A percentile compares a stretch with the other conserved stretches of the same genome.
Conservation (phyloP, 2,888 invertebrate genomes). For the Rambutsinella grinnellia region DNA sequence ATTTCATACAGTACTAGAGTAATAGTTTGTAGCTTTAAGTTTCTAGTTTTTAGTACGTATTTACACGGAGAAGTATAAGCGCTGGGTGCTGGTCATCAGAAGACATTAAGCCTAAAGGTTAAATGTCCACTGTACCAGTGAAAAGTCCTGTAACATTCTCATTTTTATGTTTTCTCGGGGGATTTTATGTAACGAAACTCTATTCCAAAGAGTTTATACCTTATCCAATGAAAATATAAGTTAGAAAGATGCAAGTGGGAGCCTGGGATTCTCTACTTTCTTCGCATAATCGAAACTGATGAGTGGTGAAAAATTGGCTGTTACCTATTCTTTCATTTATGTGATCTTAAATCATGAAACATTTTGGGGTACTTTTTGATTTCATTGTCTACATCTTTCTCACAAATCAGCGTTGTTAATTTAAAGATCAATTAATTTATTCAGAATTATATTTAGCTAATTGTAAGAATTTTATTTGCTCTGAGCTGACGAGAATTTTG, state of each 20-base stretch:
- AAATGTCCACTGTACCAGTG: constrained; percentile 33
- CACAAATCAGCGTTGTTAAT: too few species aligned
- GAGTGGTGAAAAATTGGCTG: constrained; percentile 18
- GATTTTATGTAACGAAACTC: too few species aligned
- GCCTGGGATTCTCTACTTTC: too few species aligned
- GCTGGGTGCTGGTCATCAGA: constrained; percentile 52
- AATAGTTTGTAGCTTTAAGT: constrained; percentile 3
- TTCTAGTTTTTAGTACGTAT: constrained; percentile 6
- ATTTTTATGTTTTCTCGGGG: constrained; percentile 36
- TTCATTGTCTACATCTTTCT: constrained; percentile 18
- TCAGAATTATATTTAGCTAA: constrained; percentile 1
- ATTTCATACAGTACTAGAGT: constrained; percentile 45
- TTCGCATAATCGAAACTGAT: too few species aligned
- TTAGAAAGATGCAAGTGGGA: too few species aligned
- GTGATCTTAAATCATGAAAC: constrained; percentile 5
- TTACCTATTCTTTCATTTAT: neutral
- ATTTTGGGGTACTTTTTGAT: constrained; percentile 35
- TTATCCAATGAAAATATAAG: too few species aligned
- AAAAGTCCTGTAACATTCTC: constrained; percentile 53
- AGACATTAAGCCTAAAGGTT: neutral
- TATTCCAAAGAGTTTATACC: too few species aligned
- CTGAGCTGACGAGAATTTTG: too few species aligned
- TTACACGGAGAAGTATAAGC: constrained; percentile 31
- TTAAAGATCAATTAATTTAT: too few species aligned
- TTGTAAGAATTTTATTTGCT: too few species aligned